Evolutionary conservation across 2,797 vertebrate species (phyloP).

Genomic region (Neosilurus hyrtlii): DNA sequence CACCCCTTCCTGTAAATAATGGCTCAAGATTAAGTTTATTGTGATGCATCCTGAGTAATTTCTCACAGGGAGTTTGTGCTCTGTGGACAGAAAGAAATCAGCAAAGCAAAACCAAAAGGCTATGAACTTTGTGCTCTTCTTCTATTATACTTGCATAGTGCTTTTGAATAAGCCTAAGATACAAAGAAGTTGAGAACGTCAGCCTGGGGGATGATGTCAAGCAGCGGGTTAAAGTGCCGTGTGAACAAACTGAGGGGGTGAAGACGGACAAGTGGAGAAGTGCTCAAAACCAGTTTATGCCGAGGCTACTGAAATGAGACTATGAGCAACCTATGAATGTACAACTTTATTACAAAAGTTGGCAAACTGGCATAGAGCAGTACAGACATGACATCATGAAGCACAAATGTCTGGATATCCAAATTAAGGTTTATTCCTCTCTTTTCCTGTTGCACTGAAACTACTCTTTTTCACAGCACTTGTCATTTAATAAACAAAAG

Average conservation of each 20-base stretch:
- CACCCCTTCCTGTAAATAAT: not conserved
- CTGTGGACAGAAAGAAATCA: not conserved
- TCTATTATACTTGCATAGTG: not conserved
- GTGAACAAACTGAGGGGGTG: not conserved
- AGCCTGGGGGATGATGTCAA: slow-evolving; percentile 2
- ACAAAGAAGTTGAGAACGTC: not conserved
- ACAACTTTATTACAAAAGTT: slow-evolving; percentile 10
- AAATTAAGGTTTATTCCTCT: not conserved
- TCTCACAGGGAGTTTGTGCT: not conserved
- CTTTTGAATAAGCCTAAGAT: slow-evolving; percentile 17
- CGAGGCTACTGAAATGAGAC: not conserved
- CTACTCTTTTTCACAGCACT: not conserved
- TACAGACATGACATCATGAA: slow-evolving; percentile 24
- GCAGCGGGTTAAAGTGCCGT: not conserved
- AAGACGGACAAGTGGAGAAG: not conserved
- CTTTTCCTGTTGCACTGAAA: not conserved
- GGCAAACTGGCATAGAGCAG: not conserved
- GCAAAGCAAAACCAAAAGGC: not conserved
- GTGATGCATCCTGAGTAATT: slow-evolving; percentile 17
- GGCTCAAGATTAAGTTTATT: slow-evolving; percentile 1
- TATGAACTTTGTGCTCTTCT: slow-evolving; percentile 10
- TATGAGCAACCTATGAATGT: slow-evolving; percentile 3
- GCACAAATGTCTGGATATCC: slow-evolving; percentile 20
- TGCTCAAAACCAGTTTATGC: slow-evolving; percentile 20
- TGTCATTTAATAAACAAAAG: not conserved